phyloP scores from a whole-genome alignment of 2,888 invertebrate genomes.

The Leucophenga montana region DNA sequence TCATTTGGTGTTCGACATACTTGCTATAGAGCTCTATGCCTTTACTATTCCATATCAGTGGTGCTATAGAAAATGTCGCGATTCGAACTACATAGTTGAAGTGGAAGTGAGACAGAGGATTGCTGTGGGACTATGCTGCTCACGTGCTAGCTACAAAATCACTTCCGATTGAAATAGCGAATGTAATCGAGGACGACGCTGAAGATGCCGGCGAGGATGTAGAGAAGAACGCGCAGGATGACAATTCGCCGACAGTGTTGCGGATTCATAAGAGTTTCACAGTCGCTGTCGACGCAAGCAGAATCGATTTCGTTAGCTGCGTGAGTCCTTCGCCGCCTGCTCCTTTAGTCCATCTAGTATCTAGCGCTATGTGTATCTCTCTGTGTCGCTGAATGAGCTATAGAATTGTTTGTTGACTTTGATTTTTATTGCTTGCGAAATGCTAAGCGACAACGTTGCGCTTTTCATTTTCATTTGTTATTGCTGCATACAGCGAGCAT shows the following conservation, averaged over 20 bases:
- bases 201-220: neutral
- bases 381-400: conserved; percentile 11
- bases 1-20: too few relatives aligned
- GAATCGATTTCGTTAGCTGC: conserved; percentile 26
- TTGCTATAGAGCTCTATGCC: neutral
- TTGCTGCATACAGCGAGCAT: conserved; percentile 10
- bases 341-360: too few relatives aligned
- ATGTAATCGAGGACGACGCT: conserved; percentile 22
- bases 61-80: neutral
- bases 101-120: too few relatives aligned
- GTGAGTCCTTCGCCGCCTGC: neutral
- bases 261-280: neutral
- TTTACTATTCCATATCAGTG: neutral
- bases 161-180: conserved; percentile 52
- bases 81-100: too few relatives aligned
- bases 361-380: neutral
- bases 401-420: conserved; percentile 64
- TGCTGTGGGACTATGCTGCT: conserved; percentile 29
- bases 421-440: conserved; percentile 66
- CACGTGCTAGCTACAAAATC: conserved; percentile 52
- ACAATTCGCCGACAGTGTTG: conserved; percentile 23
- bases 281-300: neutral
- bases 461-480: conserved; percentile 31
- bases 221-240: neutral
- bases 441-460: conserved; percentile 36